phyloP scores from a whole-genome alignment of 2,888 invertebrate species.

The Agonopterix heracliana region DNA sequence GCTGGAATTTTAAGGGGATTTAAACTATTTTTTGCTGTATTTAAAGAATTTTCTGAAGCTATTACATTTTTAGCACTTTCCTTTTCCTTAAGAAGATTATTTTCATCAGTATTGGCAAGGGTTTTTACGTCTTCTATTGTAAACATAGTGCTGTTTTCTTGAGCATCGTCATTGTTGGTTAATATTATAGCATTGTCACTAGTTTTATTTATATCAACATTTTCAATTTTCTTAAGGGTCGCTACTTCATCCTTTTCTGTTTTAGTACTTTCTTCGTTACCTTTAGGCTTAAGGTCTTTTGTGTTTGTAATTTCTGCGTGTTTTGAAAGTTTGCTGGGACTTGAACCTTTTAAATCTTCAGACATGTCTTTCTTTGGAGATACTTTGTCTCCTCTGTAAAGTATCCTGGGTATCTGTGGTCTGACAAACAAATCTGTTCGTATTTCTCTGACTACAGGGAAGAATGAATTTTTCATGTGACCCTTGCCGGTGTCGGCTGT shows the following conservation, averaged over 20 bases:
- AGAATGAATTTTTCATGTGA: slow-evolving; percentile 44
- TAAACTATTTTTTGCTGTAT: slow-evolving; percentile 25
- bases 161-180: background rate
- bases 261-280: slow-evolving; percentile 1
- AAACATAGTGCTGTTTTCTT: too few species aligned
- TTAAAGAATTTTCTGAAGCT: background rate
- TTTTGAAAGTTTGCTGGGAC: slow-evolving; percentile 81
- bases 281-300: background rate
- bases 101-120: slow-evolving; percentile 4
- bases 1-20: slow-evolving; percentile 28
- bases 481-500: slow-evolving; percentile 48
- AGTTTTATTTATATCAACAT: background rate
- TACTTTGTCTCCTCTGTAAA: slow-evolving; percentile 41
- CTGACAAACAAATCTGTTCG: slow-evolving; percentile 36
- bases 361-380: slow-evolving; percentile 54
- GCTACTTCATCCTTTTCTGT: background rate
- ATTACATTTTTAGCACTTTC: slow-evolving; percentile 9
- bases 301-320: slow-evolving; percentile 2
- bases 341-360: slow-evolving; percentile 72
- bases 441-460: slow-evolving; percentile 18
- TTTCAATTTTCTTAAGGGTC: background rate
- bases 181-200: background rate
- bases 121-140: too few species aligned
- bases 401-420: slow-evolving; percentile 54
- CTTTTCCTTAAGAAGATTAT: slow-evolving; percentile 9